Evolutionary conservation across 2,888 invertebrate species (phyloP), one percentile per base, ranked within the genome.

Genomic region (Callinectes sapidus): DNA sequence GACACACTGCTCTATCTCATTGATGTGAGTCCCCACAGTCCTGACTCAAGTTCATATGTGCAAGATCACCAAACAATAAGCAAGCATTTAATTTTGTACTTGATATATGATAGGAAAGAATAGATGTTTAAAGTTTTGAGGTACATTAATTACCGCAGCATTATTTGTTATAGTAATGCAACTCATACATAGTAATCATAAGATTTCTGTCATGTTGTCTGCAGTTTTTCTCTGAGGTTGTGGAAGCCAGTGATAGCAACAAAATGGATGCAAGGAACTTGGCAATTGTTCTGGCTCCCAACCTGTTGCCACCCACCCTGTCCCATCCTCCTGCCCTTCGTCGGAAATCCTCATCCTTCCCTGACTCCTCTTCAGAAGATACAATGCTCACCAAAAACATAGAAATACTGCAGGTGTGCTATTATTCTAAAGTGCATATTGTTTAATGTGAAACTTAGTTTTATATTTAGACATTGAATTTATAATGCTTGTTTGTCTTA

Each of bases 221-320:
- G 2, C 66, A 89, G 88, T 92, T 92, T 81, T 90, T 90, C 42
- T 55, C 90, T 10, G 71, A 90, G 90, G 92, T 92, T 39, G 85
- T 87, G 18, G 87, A 32, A 32, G 54, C 88, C 61, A 97, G 97
- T 90, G 96, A 97, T 89, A 96, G 96, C 89, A 98, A 98, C 95
- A 97, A 97, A 95, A 99, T 99, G 98, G 97, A 97, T 95, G 96
- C 97, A 0, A 97, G 97, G 90, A 98, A 98, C 96, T 96, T 98
- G 94, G 97, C 98, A 1, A 97, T 98, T 95, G 97, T 98, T 54
- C 96, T 98, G 95, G 97, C 98, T 0, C 98, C 98, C 0, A 98
- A 98, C 95, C 96, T 98, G 90, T 97, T 98, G 97, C 98, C 98
- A 10, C 66, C 91, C 71, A 86, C 92, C 54, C 32, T 92, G n/a